A percentile compares a stretch with the other conserved stretches of the same genome.
These are phyloP conservation scores for Clepsis dumicolana DNA, from an alignment of 2,888 invertebrate genomes.

Conservation along the genomic window DNA sequence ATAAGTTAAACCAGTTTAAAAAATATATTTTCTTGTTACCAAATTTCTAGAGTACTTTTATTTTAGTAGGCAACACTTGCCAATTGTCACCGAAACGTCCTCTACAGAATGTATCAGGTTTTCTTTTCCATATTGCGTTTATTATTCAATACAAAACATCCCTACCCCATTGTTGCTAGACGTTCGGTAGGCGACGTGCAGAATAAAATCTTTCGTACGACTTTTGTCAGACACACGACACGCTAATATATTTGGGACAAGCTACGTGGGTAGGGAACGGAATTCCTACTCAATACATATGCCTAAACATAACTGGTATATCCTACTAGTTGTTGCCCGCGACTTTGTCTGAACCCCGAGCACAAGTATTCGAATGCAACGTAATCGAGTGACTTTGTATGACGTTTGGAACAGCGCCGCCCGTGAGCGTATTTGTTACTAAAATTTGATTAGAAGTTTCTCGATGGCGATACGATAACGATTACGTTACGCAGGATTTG, in stretches of 20 bases:
- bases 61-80: not conserved
- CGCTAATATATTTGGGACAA: slow-evolving; percentile 41
- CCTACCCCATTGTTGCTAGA: slow-evolving; percentile 33
- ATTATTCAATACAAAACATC: slow-evolving; percentile 40
- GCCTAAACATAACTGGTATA: slow-evolving; percentile 10
- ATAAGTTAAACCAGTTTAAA: too few species aligned
- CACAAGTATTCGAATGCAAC: too few species aligned
- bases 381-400: too few species aligned
- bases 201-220: slow-evolving; percentile 36
- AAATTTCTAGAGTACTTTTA: too few species aligned
- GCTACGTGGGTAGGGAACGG: slow-evolving; percentile 37
- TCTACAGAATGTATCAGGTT: not conserved
- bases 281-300: slow-evolving; percentile 32
- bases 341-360: too few species aligned
- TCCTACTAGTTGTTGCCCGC: too few species aligned
- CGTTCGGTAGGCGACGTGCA: slow-evolving; percentile 32
- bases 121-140: slow-evolving; percentile 33
- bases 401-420: too few species aligned
- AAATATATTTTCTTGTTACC: too few species aligned
- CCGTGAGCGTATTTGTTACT: too few species aligned
- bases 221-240: slow-evolving; percentile 35
- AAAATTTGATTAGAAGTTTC: too few species aligned
- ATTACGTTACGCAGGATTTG: too few species aligned
- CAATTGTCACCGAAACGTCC: slow-evolving; percentile 6
- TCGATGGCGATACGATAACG: too few species aligned